These are phyloP conservation scores for Melinopterus prodromus DNA, from an alignment of 2,888 invertebrate species.

Conservation along the genomic window DNA sequence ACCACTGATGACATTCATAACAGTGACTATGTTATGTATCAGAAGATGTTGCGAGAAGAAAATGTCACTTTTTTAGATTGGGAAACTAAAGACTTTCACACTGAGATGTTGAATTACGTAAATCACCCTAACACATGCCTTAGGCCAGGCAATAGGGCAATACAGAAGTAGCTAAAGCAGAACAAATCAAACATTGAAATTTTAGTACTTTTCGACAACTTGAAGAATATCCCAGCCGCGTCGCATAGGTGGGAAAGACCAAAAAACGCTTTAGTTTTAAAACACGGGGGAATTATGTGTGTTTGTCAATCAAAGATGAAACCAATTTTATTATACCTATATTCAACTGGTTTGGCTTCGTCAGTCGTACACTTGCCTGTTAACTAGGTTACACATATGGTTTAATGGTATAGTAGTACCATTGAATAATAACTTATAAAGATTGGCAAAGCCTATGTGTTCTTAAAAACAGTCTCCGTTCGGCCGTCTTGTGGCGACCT, in stretches of 20 bases:
- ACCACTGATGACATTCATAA: neutral
- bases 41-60: neutral
- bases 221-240: no score
- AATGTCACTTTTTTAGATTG: constrained; percentile 7
- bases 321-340: neutral
- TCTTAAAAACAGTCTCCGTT: constrained; percentile 66
- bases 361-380: constrained; percentile 63
- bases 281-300: no score
- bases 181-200: no score
- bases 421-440: constrained; percentile 59
- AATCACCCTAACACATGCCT: no score
- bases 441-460: no score
- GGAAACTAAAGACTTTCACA: neutral
- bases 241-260: no score
- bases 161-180: no score
- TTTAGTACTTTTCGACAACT: no score
- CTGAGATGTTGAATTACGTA: neutral
- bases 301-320: neutral
- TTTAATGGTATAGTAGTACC: constrained; percentile 70
- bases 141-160: no score
- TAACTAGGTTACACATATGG: constrained; percentile 79
- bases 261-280: no score
- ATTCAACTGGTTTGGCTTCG: constrained; percentile 65
- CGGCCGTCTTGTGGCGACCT: no score
- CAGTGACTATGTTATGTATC: neutral